These are phyloP conservation scores for Anadara kagoshimensis DNA, from an alignment of 1,140 invertebrate genomes.

Conservation along the genomic window DNA sequence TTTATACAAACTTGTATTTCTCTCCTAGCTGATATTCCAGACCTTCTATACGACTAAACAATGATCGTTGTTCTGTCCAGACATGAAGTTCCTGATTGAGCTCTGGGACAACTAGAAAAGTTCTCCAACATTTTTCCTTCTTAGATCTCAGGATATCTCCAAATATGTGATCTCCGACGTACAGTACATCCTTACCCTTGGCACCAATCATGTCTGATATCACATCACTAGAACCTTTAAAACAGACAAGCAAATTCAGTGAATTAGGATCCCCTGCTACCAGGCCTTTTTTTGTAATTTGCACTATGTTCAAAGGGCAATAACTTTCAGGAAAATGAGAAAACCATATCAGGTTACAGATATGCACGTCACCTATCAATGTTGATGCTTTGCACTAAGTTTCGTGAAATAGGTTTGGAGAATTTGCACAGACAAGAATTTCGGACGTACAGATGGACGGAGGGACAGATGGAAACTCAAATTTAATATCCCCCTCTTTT, in stretches of 20 bases:
- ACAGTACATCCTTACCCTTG: conserved; percentile 98
- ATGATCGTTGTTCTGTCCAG: conserved; percentile 96
- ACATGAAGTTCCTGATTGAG: conserved; percentile 95
- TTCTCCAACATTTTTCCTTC: conserved; percentile 98
- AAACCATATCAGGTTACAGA: too few relatives aligned
- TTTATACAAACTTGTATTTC: conserved; percentile 86
- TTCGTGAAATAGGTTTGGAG: too few relatives aligned
- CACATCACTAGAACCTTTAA: conserved; percentile 92
- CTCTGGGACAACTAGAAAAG: conserved; percentile 98
- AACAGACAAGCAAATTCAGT: background rate
- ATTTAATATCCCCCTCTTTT: background rate
- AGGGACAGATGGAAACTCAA: too few relatives aligned
- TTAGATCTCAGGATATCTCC: conserved; percentile 99
- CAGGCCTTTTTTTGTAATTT: too few relatives aligned
- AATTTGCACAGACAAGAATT: too few relatives aligned
- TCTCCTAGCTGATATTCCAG: conserved; percentile 94
- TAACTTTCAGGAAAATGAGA: too few relatives aligned
- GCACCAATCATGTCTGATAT: conserved; percentile 97
- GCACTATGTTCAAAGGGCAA: too few relatives aligned
- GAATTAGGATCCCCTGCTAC: too few relatives aligned
- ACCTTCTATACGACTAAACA: conserved; percentile 92
- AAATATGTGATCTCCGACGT: conserved; percentile 97
- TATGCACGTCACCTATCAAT: too few relatives aligned
- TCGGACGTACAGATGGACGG: too few relatives aligned
- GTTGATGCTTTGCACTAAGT: too few relatives aligned